Evolutionary conservation across 2,113 vertebrate species (phyloP), one percentile per base, ranked within the genome.

Genomic region (Phylloscopus trochilus): DNA sequence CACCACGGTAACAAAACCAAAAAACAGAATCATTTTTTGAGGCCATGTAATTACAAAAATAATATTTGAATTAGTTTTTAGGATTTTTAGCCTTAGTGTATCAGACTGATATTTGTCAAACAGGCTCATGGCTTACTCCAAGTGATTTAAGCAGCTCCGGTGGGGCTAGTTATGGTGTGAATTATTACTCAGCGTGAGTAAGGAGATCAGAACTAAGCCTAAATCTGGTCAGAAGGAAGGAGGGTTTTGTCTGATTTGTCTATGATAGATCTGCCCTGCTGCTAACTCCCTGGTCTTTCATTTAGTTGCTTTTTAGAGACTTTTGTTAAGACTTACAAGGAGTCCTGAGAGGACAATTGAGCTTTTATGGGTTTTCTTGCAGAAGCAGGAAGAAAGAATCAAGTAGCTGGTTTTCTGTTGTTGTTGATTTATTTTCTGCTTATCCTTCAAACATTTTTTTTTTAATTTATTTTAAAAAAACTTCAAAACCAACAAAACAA

Each of bases 291-390:
- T 83, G 52, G 86, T 96, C 95, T 95, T 97, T 91, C 90, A 96
- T 96, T 96, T 94, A 96, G 93, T 89, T 96, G 91, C 93, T 85
- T 96, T 95, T 96, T 96, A 96, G 93, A 95, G 92, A 96, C 94
- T 94, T 97, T 93, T 96, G 83, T 96, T 96, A 96, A 96, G 93
- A 95, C 74, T 95, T 95, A 53, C 75, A 91, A 96, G 83, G 90
- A 84, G 90, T 92, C 96, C 96, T 95, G 79, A 89, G 94, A 97
- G 97, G 63, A 96, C 94, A 94, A 94, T 95, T 92, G 92, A 95
- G 90, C 81, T 90, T 97, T 97, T 95, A 96, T 95, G 68, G 26
- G 5, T 1, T 94, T 94, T 68, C 95, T 92, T 93, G 43, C 64
- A 91, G 92, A 92, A 85, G 70, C 86, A 79, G 78, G 47, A 73